Conservation (phyloP, 2,888 invertebrate species). For the Drosophila nr. fundita region DNA sequence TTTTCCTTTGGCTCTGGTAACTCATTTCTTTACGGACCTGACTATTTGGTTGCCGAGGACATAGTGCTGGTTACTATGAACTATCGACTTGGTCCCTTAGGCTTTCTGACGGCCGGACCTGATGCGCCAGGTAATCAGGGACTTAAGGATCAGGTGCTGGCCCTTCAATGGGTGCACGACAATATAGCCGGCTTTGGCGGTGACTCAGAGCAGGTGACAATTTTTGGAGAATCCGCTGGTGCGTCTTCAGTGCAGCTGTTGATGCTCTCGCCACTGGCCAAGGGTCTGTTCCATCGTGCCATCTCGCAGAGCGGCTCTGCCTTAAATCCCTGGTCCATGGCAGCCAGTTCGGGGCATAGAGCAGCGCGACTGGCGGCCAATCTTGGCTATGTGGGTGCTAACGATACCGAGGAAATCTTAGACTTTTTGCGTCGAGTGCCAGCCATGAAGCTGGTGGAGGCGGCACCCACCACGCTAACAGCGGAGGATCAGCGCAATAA, state of each 20-base stretch:
- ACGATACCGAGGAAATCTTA: conserved; percentile 87
- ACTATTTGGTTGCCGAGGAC: conserved; percentile 87
- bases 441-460: conserved; percentile 87
- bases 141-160: conserved; percentile 88
- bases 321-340: conserved; percentile 88
- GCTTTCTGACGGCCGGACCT: conserved; percentile 88
- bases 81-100: conserved; percentile 87
- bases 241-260: conserved; percentile 87
- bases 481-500: conserved; percentile 87
- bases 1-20: conserved; percentile 88
- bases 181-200: conserved; percentile 88
- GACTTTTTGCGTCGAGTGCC: conserved; percentile 87
- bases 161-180: conserved; percentile 87
- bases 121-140: conserved; percentile 89
- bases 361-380: conserved; percentile 87
- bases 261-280: conserved; percentile 86
- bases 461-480: conserved; percentile 86
- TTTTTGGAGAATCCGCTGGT: conserved; percentile 88
- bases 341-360: conserved; percentile 85
- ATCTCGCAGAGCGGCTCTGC: conserved; percentile 88
- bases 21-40: conserved; percentile 88
- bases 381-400: conserved; percentile 87
- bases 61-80: conserved; percentile 88
- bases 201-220: conserved; percentile 86
- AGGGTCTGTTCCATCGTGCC: conserved; percentile 88